Evolutionary conservation across 2,888 invertebrate genomes (phyloP), one percentile per base, ranked within the genome.

Genomic region (Beris chalybata): DNA sequence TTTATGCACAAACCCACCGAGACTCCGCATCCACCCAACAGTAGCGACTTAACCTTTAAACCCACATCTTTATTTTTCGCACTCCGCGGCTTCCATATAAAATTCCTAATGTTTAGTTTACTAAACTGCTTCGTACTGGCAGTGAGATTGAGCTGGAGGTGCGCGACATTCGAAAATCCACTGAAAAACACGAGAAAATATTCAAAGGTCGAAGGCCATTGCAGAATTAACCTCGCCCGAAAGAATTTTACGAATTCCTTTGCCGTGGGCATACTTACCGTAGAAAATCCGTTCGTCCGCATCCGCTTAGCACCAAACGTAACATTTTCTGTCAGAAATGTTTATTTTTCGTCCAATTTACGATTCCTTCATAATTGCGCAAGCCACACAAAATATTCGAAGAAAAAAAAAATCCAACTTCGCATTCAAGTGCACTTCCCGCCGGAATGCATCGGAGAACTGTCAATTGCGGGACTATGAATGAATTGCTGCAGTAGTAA

Each of bases 21-120:
- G 3, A 79, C 68, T 0, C 78, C 76, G 44, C 73, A 72, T 38
- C 78, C 74, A 6, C 76, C 75, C 30, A 76, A 56, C 0, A 79
- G 50, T 1, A 79, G 48, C 0, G 72, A 70, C 5, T 71, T 74
- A 15, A 44, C 43, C 7, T 52, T 43, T 32, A 45, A n/a, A 13
- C 45, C 31, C n/a, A n/a, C 44, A 31, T 54, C 32, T 4, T 12
- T 15, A 3, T 30, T 50, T 12, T 12, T 5, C 9, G 15, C 52
- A 50, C 52, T 52, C 11, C 38, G 50, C 6, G 15, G 38, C 4
- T 50, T 32, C 11, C 11, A 22, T 7, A 64, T 31, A n/a, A 31
- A 61, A 22, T 64, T 63, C 5, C 64, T 53, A 5, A 30, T n/a
- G 22, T 54, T 38, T n/a, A 64, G 9, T 11, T 29, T 30, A 13